Evolutionary conservation across 2,113 vertebrate genomes (phyloP).

Genomic region (Hydrochoerus hydrochaeris): DNA sequence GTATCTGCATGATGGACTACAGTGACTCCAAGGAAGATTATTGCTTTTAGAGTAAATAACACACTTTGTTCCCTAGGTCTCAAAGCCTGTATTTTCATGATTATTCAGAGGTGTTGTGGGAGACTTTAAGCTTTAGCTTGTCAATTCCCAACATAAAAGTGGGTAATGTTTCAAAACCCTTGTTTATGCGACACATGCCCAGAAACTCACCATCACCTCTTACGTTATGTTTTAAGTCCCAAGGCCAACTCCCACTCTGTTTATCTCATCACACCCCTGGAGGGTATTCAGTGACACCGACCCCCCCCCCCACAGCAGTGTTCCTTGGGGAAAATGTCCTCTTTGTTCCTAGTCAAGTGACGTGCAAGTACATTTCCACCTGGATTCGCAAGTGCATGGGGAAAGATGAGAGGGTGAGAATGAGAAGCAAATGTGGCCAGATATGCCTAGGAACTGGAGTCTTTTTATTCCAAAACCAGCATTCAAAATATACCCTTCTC

Average conservation of each 20-base stretch:
- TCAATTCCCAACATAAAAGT: slow-evolving; percentile 73
- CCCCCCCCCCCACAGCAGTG: background rate
- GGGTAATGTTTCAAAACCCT: slow-evolving; percentile 71
- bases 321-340: slow-evolving; percentile 46
- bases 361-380: slow-evolving; percentile 29
- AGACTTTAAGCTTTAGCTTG: slow-evolving; percentile 69
- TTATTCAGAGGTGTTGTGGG: slow-evolving; percentile 75
- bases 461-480: background rate
- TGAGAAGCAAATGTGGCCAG: background rate
- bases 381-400: background rate
- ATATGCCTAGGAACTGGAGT: slow-evolving; percentile 1
- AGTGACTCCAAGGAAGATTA: slow-evolving; percentile 57
- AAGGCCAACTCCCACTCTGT: slow-evolving; percentile 40
- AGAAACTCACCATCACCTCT: slow-evolving; percentile 66
- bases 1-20: slow-evolving; percentile 64
- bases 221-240: slow-evolving; percentile 57
- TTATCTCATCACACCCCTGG: slow-evolving; percentile 64
- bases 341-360: slow-evolving; percentile 51
- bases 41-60: slow-evolving; percentile 78
- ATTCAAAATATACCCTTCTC: slow-evolving; percentile 5
- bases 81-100: slow-evolving; percentile 77
- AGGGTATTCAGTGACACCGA: slow-evolving; percentile 38
- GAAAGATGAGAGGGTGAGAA: background rate
- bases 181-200: slow-evolving; percentile 67
- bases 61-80: slow-evolving; percentile 54